These are phyloP conservation scores for Chaetorhynchus papuensis DNA, from an alignment of 2,113 vertebrate genomes.

Conservation along the genomic window DNA sequence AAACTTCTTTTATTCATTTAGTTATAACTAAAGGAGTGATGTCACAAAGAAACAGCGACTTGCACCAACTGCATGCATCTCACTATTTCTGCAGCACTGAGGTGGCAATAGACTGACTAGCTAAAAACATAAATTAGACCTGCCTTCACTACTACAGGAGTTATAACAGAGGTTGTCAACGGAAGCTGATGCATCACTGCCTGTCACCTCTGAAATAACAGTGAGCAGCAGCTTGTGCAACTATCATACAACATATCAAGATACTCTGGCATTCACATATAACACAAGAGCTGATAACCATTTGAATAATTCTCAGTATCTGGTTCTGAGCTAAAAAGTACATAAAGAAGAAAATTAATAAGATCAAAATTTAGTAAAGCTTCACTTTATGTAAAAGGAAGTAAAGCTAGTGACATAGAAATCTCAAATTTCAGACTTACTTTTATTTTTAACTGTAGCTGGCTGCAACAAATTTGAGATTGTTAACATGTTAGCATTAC, in stretches of 20 bases:
- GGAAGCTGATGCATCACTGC: not conserved
- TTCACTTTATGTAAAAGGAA: not conserved
- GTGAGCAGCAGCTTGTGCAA: not conserved
- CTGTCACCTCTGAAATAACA: not conserved
- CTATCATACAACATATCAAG: not conserved
- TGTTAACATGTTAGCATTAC: conserved; percentile 60
- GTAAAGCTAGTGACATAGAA: not conserved
- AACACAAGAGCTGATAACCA: not conserved
- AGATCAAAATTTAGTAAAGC: not conserved
- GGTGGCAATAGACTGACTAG: not conserved
- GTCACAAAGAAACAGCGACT: not conserved
- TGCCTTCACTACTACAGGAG: not conserved
- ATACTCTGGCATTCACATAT: not conserved
- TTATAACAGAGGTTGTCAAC: not conserved
- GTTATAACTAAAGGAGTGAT: not conserved
- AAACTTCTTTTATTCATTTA: not conserved
- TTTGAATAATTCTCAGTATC: not conserved
- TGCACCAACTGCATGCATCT: not conserved
- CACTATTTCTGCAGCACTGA: not conserved
- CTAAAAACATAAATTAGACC: not conserved
- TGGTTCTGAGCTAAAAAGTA: not conserved
- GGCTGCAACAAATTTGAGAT: not conserved
- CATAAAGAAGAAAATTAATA: not conserved
- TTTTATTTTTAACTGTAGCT: not conserved
- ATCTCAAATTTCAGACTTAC: not conserved